Base-by-base conservation (phyloP, 1,140 invertebrate species). In the Musca vetustissima region DNA sequence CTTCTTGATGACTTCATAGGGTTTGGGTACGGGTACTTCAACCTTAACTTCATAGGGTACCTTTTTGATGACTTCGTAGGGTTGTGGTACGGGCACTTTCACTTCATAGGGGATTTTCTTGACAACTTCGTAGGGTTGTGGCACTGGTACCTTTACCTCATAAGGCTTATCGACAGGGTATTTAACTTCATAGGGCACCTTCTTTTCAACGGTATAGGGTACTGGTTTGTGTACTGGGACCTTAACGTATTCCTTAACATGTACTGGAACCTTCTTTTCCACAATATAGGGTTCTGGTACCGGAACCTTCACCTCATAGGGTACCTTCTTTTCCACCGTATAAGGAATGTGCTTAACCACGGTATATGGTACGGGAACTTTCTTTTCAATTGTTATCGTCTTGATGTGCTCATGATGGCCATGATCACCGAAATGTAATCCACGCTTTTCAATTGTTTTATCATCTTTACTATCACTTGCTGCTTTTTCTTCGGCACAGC, bases 311-410 rank as follows among this genome's bases (percentile, higher is more conserved):
- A 92, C 90, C 81, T 91, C 89, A 78, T 91, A 90, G 9, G 90
- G 90, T 57, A 93, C 90, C 80, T 91, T 92, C 83, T 92, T 92
- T 75, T 92, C 91, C 11, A 92, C 90, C 17, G 90, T 86, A 76
- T 92, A 92, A n/a, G 90, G 91, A 17, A 92, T 89, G 77, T 92
- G 90, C 74, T 92, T 92, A 66, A 89, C 88, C 13, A 92, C 90
- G 48, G 91, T 91, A 80, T 92, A 91, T 0, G 91, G 92, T 0
- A 93, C 91, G n/a, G 91, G 91, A 1, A 93, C 87, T 79, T 93
- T 93, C 85, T 93, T 93, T 76, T 91, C 87, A 50, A 93, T 88
- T 50, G 92, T 92, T 65, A 93, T 85, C 22, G 90, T 90, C 78
- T 93, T 94, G 69, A 93, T 87, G 74, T 92, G 90, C 66, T 91